Percentiles rank a stretch among this genome's conserved stretches.
Evolutionary conservation across 2,797 vertebrate species (phyloP).

Genomic region (Oryzias dopingdopingensis): DNA sequence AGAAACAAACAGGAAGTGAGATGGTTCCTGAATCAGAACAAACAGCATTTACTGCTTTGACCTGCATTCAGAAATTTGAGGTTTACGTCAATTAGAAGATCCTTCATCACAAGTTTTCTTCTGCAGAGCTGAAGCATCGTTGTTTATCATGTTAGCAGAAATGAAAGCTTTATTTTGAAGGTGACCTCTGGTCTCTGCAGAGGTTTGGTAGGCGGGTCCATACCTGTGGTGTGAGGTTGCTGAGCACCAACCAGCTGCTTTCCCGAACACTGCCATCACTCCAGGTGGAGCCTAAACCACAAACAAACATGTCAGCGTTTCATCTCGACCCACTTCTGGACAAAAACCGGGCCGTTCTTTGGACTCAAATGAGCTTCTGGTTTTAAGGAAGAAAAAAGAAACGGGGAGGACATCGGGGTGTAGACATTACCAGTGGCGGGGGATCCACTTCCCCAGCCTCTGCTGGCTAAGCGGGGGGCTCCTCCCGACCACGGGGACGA

Average conservation of each 20-base stretch:
- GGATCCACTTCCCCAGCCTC: constrained; percentile 87
- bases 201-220: not conserved
- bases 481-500: constrained; percentile 91
- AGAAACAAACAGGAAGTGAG: no score
- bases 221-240: constrained; percentile 99
- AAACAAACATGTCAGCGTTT: not conserved
- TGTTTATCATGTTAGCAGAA: no score
- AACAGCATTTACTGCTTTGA: no score
- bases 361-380: no score
- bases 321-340: no score
- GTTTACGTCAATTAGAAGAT: no score
- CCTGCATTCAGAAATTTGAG: no score
- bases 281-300: constrained; percentile 84
- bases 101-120: no score
- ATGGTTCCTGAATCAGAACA: no score
- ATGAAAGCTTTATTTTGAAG: not conserved
- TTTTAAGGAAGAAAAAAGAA: constrained; percentile 9
- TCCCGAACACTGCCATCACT: constrained; percentile 91
- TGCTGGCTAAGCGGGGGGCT: constrained; percentile 84
- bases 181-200: not conserved
- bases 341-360: no score
- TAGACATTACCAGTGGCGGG: constrained; percentile 80
- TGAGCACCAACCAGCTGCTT: constrained; percentile 98
- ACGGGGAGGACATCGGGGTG: not conserved
- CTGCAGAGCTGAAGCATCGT: no score